Evolutionary conservation across 2,113 vertebrate genomes (phyloP).

Genomic region (Cepphus grylle): DNA sequence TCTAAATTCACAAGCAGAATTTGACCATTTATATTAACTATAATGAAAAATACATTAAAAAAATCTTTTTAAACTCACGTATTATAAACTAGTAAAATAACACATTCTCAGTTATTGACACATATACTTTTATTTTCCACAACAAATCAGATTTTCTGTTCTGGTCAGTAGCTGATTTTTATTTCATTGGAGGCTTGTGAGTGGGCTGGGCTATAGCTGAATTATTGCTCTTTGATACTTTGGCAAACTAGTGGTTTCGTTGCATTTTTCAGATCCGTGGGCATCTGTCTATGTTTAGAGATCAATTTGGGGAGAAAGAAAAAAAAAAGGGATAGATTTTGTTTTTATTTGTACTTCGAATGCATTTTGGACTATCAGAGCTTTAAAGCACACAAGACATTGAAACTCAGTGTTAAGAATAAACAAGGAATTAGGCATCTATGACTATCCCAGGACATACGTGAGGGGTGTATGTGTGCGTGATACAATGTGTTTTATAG

Average conservation of each 20-base stretch:
- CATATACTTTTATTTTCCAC: too few species aligned
- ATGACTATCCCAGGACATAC: not conserved
- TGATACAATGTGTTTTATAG: accelerated
- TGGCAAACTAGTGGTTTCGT: not conserved
- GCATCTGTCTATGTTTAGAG: not conserved
- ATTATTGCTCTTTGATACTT: not conserved
- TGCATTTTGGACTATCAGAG: not conserved
- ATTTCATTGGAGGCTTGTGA: not conserved
- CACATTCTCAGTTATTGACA: not conserved
- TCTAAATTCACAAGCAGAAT: not conserved
- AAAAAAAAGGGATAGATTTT: not conserved
- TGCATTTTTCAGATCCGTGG: not conserved
- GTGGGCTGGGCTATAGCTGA: not conserved
- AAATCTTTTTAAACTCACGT: not conserved
- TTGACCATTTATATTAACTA: not conserved
- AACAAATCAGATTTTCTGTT: not conserved
- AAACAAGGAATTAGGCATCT: not conserved
- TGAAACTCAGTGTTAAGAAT: not conserved
- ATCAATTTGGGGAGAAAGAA: not conserved
- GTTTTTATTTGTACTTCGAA: not conserved
- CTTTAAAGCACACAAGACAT: not conserved
- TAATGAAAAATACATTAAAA: not conserved
- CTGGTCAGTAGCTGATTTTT: not conserved
- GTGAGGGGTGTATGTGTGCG: not conserved
- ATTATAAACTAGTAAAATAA: not conserved